Evolutionary conservation across 1,140 invertebrate genomes (phyloP).

Genomic region (Palaemon carinicauda): DNA sequence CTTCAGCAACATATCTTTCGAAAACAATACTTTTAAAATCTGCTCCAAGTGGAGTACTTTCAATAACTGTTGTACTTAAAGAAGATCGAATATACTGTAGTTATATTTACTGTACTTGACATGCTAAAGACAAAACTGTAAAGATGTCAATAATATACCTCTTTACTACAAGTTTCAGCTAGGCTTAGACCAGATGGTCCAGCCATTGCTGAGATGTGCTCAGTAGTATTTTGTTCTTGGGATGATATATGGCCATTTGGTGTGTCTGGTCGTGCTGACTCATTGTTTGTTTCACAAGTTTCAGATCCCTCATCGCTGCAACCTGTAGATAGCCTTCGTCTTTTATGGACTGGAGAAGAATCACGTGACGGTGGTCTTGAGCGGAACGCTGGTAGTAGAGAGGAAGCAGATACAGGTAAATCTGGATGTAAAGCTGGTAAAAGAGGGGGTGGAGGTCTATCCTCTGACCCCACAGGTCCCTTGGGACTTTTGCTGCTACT

Average conservation of each 20-base stretch:
- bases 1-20: too few species aligned
- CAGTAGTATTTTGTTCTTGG: constrained; percentile 17
- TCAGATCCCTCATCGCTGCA: constrained; percentile 26
- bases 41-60: too few species aligned
- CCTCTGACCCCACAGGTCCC: constrained; percentile 30
- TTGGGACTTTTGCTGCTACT: constrained; percentile 24
- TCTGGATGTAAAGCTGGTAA: constrained; percentile 33
- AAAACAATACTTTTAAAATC: too few species aligned
- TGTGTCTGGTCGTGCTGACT: constrained; percentile 6
- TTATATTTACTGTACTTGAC: too few species aligned
- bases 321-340: constrained; percentile 39
- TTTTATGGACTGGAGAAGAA: constrained; percentile 48
- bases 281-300: constrained; percentile 14
- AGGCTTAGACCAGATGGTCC: constrained; percentile 32
- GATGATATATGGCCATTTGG: constrained; percentile 31
- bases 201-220: constrained; percentile 10
- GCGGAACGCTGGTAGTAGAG: constrained; percentile 33
- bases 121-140: background rate
- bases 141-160: constrained; percentile 15
- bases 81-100: too few species aligned
- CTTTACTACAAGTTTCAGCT: constrained; percentile 15
- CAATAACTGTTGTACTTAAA: too few species aligned
- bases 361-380: constrained; percentile 28
- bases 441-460: constrained; percentile 39
- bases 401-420: constrained; percentile 6